phyloP scores from a whole-genome alignment of 1,140 invertebrate genomes.

The Araneus ventricosus region DNA sequence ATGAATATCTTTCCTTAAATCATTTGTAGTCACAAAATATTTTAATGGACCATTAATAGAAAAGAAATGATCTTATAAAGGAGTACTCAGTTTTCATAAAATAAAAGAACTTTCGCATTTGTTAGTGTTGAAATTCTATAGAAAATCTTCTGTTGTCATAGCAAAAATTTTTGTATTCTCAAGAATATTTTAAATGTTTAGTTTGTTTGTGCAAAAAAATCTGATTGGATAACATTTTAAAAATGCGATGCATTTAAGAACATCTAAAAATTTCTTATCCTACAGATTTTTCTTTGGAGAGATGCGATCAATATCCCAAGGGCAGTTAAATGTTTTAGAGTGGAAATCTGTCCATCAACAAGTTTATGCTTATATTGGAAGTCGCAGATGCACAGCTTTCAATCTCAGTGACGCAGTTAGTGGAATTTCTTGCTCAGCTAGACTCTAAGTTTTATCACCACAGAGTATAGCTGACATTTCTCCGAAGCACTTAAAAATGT shows the following conservation, averaged over 20 bases:
- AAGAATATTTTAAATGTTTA: no score
- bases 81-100: no score
- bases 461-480: not conserved
- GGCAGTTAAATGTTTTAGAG: not conserved
- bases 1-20: no score
- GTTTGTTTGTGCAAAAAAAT: no score
- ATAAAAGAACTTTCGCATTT: no score
- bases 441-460: conserved; percentile 25
- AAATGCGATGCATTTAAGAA: not conserved
- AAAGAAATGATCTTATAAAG: no score
- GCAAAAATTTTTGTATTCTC: no score
- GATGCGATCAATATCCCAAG: not conserved
- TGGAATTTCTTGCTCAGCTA: not conserved
- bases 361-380: not conserved
- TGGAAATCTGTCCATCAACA: not conserved
- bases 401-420: not conserved
- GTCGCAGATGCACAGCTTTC: not conserved
- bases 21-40: no score
- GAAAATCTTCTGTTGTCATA: no score
- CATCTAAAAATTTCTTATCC: not conserved
- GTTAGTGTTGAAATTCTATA: no score
- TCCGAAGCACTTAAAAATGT: not conserved
- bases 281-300: not conserved
- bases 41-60: no score
- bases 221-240: no score